These are phyloP conservation scores for Caenorhabditis tropicalis DNA, from an alignment of 1,140 invertebrate genomes.

Conservation along the genomic window DNA sequence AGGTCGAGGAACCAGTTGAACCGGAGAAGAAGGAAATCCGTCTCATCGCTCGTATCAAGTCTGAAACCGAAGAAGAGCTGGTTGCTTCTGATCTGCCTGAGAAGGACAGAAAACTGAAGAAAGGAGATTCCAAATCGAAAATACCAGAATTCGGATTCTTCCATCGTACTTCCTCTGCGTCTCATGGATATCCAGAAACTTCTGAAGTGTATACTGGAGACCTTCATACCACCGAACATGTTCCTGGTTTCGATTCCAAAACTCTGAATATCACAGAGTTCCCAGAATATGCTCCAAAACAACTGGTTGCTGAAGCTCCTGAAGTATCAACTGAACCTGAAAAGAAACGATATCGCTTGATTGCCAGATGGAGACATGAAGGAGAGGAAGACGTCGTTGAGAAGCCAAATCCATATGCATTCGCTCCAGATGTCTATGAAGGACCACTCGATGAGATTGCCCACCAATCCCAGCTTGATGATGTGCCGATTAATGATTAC, in stretches of 20 bases:
- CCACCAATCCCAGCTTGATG: no score
- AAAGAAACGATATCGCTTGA: neutral
- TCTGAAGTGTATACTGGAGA: neutral
- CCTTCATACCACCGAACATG: neutral
- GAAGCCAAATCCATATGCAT: slow-evolving; percentile 35
- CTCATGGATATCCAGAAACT: neutral
- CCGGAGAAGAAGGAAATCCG: slow-evolving; percentile 40
- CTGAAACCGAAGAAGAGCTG: neutral
- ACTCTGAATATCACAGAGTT: neutral
- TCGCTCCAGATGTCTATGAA: neutral
- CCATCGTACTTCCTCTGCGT: neutral
- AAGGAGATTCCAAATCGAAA: neutral
- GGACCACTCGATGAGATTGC: slow-evolving; percentile 46
- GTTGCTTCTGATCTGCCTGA: no score
- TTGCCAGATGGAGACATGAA: slow-evolving; percentile 44
- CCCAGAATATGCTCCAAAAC: neutral
- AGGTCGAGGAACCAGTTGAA: neutral
- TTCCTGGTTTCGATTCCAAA: neutral
- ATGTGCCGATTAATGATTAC: no score
- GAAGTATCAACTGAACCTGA: neutral
- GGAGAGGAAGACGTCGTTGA: slow-evolving; percentile 64
- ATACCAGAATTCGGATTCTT: slow-evolving; percentile 34
- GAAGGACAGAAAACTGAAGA: neutral
- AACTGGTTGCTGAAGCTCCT: neutral
- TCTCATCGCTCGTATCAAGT: neutral